Evolutionary conservation across 2,797 vertebrate species (phyloP).

Genomic region (Ciconia nigra): DNA sequence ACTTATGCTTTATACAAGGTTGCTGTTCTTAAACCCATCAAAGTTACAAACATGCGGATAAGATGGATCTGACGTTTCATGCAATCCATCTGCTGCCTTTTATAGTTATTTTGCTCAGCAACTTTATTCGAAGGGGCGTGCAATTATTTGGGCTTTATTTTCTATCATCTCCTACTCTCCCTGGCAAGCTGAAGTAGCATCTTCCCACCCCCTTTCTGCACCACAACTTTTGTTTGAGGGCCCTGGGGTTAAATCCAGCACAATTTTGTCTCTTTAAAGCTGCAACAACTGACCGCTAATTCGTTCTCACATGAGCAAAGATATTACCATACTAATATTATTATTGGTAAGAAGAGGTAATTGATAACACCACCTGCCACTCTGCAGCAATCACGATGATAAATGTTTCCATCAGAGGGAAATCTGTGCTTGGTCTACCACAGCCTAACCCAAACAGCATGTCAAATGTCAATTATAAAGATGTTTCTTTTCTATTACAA

Average conservation of each 20-base stretch:
- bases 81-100: not conserved
- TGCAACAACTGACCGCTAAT: constrained; percentile 66
- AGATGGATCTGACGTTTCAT: not conserved
- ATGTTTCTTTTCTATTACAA: constrained; percentile 72
- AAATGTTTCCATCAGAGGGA: constrained; percentile 81
- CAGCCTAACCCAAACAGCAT: constrained; percentile 75
- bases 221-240: constrained; percentile 57
- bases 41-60: not conserved
- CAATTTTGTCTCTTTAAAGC: constrained; percentile 30
- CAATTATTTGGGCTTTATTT: constrained; percentile 33
- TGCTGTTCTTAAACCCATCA: not conserved
- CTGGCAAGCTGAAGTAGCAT: not conserved
- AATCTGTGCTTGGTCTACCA: constrained; percentile 77
- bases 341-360: constrained; percentile 82
- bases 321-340: constrained; percentile 83
- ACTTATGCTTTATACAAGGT: not conserved
- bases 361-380: constrained; percentile 83
- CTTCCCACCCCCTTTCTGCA: not conserved
- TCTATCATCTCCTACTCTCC: not conserved
- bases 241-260: constrained; percentile 41
- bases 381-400: constrained; percentile 79
- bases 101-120: not conserved
- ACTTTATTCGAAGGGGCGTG: constrained; percentile 3
- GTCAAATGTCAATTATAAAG: constrained; percentile 82
- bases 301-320: constrained; percentile 71